A percentile compares a stretch with the other conserved stretches of the same genome.
Evolutionary conservation across 2,888 invertebrate genomes (phyloP).

Genomic region (Lasius fuliginosus): DNA sequence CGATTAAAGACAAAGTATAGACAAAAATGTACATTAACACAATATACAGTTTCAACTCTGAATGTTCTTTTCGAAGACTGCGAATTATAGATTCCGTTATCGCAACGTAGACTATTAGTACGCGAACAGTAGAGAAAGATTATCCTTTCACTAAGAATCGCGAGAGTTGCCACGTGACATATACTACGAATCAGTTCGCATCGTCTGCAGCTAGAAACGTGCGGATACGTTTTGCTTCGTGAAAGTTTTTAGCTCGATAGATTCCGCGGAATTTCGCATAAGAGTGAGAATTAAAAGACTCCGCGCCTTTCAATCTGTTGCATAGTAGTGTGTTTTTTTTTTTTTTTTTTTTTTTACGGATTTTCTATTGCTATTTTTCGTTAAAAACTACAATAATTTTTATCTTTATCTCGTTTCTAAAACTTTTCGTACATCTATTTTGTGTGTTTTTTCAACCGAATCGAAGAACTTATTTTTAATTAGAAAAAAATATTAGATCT

Average conservation of each 20-base stretch:
- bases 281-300: constrained; percentile 22
- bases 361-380: neutral
- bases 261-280: neutral
- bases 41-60: neutral
- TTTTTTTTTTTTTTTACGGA: neutral
- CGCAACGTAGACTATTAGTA: neutral
- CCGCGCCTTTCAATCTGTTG: neutral
- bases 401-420: neutral
- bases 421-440: neutral
- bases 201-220: neutral
- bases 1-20: neutral
- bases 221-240: constrained; percentile 19
- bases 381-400: neutral
- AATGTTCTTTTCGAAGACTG: neutral
- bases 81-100: neutral
- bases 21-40: neutral
- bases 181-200: neutral
- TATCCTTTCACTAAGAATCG: constrained; percentile 44
- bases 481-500: neutral
- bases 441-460: neutral
- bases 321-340: neutral
- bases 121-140: constrained; percentile 24
- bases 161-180: constrained; percentile 29
- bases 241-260: constrained; percentile 31
- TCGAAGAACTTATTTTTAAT: neutral